Percentiles rank a stretch among this genome's conserved stretches.
phyloP scores from a whole-genome alignment of 2,797 vertebrate species.

The Mormyrus proboscirostris region DNA sequence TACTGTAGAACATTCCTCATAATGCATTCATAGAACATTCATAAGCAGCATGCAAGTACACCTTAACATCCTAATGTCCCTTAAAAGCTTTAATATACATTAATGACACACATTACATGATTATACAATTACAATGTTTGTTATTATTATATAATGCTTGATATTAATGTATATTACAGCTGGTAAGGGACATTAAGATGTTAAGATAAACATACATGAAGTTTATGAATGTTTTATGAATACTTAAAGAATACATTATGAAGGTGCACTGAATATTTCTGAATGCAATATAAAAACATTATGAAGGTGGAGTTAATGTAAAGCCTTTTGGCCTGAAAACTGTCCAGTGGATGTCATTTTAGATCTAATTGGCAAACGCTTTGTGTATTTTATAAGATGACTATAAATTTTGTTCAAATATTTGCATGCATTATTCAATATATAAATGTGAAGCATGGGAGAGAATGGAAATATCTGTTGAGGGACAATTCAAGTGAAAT shows the following conservation, averaged over 20 bases:
- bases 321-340: not conserved
- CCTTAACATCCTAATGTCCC: not conserved
- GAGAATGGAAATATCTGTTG: not conserved
- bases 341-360: not conserved
- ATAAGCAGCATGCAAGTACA: not conserved
- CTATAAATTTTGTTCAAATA: not conserved
- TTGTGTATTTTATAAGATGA: not conserved
- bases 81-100: no score
- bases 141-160: no score
- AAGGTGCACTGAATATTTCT: not conserved
- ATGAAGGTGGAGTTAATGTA: not conserved
- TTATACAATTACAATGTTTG: no score
- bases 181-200: no score
- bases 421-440: not conserved
- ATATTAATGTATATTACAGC: no score
- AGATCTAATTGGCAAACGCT: not conserved
- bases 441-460: not conserved
- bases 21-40: no score
- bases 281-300: not conserved
- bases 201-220: not conserved
- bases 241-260: not conserved
- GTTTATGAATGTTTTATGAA: not conserved
- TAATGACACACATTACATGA: no score
- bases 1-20: not conserved
- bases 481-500: not conserved